Percentiles rank a stretch among this genome's conserved stretches.
Evolutionary conservation across 2,888 invertebrate genomes (phyloP).

Genomic region (Andrena fulva): DNA sequence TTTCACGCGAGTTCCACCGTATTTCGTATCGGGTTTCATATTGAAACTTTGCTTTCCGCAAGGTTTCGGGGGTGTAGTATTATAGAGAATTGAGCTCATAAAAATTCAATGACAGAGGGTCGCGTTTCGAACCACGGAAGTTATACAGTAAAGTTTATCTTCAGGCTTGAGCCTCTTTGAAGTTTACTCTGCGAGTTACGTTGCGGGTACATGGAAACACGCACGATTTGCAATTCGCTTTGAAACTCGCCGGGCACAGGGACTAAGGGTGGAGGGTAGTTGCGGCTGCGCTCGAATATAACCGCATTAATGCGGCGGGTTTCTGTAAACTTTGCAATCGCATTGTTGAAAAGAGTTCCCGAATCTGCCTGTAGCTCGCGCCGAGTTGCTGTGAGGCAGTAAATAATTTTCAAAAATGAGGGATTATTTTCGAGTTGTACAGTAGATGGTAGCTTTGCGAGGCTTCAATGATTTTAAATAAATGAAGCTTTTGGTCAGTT

Average conservation of each 20-base stretch:
- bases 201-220: conserved; percentile 3
- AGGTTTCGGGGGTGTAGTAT: not conserved
- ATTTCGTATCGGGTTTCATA: no score
- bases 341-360: not conserved
- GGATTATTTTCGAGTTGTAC: no score
- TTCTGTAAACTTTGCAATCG: not conserved
- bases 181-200: conserved; percentile 8
- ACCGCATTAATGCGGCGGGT: conserved; percentile 6
- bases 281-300: conserved; percentile 15
- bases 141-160: conserved; percentile 6
- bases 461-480: no score
- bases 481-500: no score
- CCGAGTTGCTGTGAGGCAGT: no score
- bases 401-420: no score
- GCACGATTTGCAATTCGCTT: conserved; percentile 18
- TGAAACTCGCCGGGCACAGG: conserved; percentile 21
- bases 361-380: no score
- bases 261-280: conserved; percentile 32
- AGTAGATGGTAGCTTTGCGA: no score
- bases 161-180: not conserved
- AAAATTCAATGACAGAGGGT: conserved; percentile 23
- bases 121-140: conserved; percentile 8
- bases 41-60: not conserved
- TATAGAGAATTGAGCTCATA: conserved; percentile 3
- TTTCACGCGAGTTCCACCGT: no score